Evolutionary conservation across 2,113 vertebrate genomes (phyloP).

Genomic region (Rhinolophus ferrumequinum): DNA sequence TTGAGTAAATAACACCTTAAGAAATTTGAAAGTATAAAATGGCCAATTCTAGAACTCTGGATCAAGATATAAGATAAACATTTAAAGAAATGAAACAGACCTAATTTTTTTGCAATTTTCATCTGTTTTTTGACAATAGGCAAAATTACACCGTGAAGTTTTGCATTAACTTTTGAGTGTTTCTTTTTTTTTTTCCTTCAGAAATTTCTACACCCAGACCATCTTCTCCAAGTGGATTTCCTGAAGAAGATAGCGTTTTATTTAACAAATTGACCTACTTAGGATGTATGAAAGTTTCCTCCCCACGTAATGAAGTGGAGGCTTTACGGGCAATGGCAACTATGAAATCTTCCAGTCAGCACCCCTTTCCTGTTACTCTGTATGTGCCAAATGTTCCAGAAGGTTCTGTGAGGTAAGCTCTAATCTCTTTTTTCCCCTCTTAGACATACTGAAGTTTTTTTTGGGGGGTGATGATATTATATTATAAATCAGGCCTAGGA

Average conservation of each 20-base stretch:
- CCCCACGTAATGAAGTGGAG: constrained; percentile 94
- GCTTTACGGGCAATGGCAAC: constrained; percentile 94
- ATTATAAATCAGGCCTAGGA: not conserved
- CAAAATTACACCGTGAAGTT: not conserved
- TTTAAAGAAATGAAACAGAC: not conserved
- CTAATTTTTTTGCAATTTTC: constrained; percentile 58
- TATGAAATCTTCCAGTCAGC: constrained; percentile 90
- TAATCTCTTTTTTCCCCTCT: not conserved
- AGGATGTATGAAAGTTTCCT: constrained; percentile 95
- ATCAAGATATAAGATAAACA: not conserved
- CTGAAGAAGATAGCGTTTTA: constrained; percentile 96
- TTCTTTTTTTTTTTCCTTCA: constrained; percentile 62
- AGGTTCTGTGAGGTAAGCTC: constrained; percentile 94
- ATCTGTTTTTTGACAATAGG: not conserved
- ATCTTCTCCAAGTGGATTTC: constrained; percentile 77
- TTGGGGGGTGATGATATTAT: not conserved
- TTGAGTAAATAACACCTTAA: not conserved
- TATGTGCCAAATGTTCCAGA: constrained; percentile 96
- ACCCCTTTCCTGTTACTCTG: constrained; percentile 92
- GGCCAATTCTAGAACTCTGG: not conserved
- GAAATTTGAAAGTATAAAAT: not conserved
- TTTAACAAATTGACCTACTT: constrained; percentile 98
- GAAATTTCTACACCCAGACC: constrained; percentile 80
- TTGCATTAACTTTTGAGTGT: constrained; percentile 25
- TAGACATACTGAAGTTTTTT: constrained; percentile 5